Conservation (phyloP, 2,888 invertebrate species). For the Neoitamus cyanurus region DNA sequence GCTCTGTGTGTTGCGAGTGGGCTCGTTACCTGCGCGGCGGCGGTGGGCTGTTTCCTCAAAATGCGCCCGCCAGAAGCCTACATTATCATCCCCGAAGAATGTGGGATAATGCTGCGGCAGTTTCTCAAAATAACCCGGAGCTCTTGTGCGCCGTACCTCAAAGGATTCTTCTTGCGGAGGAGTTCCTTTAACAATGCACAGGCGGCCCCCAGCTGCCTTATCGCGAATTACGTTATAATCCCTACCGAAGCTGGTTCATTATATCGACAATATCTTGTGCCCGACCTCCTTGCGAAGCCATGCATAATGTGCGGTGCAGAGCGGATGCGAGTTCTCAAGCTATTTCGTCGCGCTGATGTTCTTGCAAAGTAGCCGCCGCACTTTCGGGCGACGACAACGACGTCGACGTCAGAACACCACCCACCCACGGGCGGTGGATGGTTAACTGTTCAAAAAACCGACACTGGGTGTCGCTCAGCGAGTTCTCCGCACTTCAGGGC, state of each 20-base stretch:
- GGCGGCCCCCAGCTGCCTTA: background rate
- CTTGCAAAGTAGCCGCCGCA: background rate
- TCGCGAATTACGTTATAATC: conserved; percentile 16
- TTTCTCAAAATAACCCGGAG: conserved; percentile 17
- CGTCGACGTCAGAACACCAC: background rate
- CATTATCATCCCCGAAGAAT: background rate
- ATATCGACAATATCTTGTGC: background rate
- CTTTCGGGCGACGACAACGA: background rate
- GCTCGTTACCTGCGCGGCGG: conserved; percentile 7
- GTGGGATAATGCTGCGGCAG: background rate
- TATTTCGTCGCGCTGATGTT: background rate
- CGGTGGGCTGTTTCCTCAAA: background rate
- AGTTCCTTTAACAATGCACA: conserved; percentile 4
- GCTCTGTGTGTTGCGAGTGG: background rate
- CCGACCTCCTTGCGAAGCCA: background rate
- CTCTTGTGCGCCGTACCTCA: conserved; percentile 7
- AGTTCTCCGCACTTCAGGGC: background rate
- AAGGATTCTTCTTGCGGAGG: background rate
- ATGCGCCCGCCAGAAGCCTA: background rate
- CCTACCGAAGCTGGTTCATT: conserved; percentile 10
- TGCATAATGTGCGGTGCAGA: background rate
- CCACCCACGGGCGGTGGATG: background rate
- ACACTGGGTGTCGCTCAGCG: background rate
- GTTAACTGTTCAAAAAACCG: background rate
- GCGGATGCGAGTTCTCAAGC: background rate